Percentiles rank a stretch among this genome's conserved stretches.
These are phyloP conservation scores for Pomatorhinus ruficollis DNA, from an alignment of 2,113 vertebrate genomes.

Conservation along the genomic window DNA sequence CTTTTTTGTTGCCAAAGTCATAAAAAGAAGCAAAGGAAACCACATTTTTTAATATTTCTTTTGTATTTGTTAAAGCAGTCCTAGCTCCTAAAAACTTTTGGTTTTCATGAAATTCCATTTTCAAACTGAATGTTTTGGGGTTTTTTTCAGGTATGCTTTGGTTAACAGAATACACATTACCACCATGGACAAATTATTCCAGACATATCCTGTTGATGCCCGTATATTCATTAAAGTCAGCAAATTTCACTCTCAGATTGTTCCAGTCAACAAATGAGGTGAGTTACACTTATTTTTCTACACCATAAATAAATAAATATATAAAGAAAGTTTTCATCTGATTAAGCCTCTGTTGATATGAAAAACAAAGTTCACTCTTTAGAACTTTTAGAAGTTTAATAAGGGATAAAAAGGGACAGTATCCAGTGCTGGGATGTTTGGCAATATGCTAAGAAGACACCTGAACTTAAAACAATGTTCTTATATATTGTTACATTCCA, in stretches of 20 bases:
- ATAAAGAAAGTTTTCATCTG: neutral
- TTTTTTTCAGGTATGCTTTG: neutral
- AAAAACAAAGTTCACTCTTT: neutral
- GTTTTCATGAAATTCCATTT: neutral
- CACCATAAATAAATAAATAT: neutral
- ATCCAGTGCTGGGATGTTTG: neutral
- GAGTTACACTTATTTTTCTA: neutral
- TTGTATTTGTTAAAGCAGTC: neutral
- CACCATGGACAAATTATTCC: neutral
- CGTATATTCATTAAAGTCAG: neutral
- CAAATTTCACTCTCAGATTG: neutral
- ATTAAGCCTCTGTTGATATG: neutral
- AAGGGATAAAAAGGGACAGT: neutral
- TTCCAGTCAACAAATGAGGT: neutral
- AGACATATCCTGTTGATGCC: neutral
- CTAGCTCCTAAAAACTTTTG: neutral
- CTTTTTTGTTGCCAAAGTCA: neutral
- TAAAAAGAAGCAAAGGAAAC: neutral
- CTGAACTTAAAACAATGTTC: neutral
- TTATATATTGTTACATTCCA: neutral
- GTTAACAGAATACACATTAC: neutral
- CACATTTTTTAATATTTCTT: neutral
- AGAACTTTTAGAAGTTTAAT: neutral
- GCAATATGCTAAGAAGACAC: neutral
- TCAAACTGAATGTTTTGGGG: fast-evolving